Conservation (phyloP, 2,113 vertebrate species). For the Apodemus sylvaticus region DNA sequence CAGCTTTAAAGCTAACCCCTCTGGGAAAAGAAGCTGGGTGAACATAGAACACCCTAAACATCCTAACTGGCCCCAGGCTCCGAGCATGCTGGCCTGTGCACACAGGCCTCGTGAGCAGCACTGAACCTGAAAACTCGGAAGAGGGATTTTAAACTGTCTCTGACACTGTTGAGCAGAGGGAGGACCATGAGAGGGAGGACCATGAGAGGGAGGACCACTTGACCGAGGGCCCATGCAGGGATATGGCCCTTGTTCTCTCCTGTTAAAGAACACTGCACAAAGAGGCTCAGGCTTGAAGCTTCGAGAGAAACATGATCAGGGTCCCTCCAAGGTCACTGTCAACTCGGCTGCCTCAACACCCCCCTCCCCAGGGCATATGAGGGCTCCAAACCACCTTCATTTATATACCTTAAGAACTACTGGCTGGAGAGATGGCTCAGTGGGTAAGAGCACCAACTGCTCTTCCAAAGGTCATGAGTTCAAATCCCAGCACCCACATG, state of each 20-base stretch:
- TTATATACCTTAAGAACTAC: neutral
- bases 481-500: no score
- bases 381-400: neutral
- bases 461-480: no score
- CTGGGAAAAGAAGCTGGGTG: neutral
- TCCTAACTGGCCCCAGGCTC: neutral
- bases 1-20: neutral
- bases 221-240: no score
- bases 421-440: no score
- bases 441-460: no score
- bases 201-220: neutral
- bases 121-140: fast-evolving
- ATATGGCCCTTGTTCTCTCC: fast-evolving
- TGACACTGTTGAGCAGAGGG: neutral
- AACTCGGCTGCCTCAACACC: fast-evolving
- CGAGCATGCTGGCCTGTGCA: neutral
- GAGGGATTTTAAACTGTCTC: neutral
- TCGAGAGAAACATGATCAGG: neutral
- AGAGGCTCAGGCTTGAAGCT: fast-evolving
- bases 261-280: neutral
- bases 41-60: fast-evolving
- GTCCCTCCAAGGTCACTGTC: neutral
- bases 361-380: neutral
- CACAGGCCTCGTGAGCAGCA: fast-evolving
- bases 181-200: neutral